Evolutionary conservation across 2,113 vertebrate genomes (phyloP).

Genomic region (Lichenostomus cassidix): DNA sequence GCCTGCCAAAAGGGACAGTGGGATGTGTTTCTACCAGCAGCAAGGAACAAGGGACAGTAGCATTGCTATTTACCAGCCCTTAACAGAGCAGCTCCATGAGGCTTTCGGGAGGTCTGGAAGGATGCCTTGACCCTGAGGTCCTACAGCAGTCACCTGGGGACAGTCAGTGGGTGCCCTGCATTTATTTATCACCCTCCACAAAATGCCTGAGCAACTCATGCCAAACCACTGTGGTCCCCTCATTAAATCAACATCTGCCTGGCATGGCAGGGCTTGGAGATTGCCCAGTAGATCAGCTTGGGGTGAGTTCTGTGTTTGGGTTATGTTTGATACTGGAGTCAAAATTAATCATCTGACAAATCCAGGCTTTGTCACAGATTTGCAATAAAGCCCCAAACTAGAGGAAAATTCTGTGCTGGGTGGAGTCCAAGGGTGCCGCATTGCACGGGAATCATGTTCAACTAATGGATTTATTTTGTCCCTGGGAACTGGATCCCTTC

Average conservation of each 20-base stretch:
- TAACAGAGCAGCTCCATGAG: background rate
- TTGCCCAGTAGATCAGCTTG: fast-evolving
- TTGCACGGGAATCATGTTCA: background rate
- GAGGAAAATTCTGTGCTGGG: constrained; percentile 6
- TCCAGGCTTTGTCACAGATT: background rate
- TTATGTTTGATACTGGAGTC: background rate
- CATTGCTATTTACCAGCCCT: background rate
- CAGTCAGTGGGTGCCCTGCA: background rate
- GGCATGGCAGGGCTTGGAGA: background rate
- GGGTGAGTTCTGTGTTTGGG: background rate
- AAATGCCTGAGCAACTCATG: background rate
- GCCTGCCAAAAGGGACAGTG: background rate
- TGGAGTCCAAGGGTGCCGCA: background rate
- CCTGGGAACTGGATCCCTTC: background rate
- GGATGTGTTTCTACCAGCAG: background rate
- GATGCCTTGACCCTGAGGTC: background rate
- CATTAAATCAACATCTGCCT: background rate
- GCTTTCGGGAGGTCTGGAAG: background rate
- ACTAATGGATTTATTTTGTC: constrained; percentile 6
- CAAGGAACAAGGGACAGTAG: background rate
- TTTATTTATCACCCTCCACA: background rate
- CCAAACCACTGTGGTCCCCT: background rate
- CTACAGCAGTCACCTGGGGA: background rate
- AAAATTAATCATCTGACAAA: background rate
- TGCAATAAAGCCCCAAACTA: background rate